Base-by-base conservation (phyloP, 2,888 invertebrate species). In the Metopia argyrocephala region DNA sequence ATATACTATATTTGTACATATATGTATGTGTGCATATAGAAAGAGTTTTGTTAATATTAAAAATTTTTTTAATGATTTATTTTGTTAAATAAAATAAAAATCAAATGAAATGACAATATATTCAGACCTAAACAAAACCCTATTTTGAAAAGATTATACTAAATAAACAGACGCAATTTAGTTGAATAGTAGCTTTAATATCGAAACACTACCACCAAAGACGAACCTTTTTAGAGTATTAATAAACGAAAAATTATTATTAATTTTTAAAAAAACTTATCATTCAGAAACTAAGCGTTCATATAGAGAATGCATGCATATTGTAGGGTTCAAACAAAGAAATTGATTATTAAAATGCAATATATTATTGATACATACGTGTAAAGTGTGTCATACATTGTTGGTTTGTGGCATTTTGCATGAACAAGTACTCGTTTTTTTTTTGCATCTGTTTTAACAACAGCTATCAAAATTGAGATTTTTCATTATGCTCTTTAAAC, bases 401-500 rank as follows among this genome's bases (percentile, higher is more conserved):
- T 59, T 18, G 27, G 48, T 50, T 65, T 57, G 64, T 50, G 28
- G 52, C 20, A 45, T 62, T 50, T 28, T 64, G n/a, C 46, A 6
- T 15, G 20, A 7, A 27, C 18, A 46, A 46, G 18, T n/a, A 18
- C 54, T n/a, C 28, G 52, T 4, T 20, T 48, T 57, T 52, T 45
- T 23, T 20, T 20, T 65, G n/a, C 27, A 20, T 6, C 5, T 68
- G 18, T 68, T 15, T 46, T 68, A 18, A 38, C 56, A 46, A 46
- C 20, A 25, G 6, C 48, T 50, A 50, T 50, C 31, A 25, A 23
- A 70, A 31, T 62, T 61, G 61, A 31, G 56, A 57, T 65, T 64
- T 59, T 56, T 59, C 48, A 48, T 65, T 38, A 59, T 6, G 57
- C 50, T 65, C 46, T 64, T 65, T 56, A 74, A 74, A 65, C 56